Base-by-base conservation (phyloP, 2,113 vertebrate species). In the Calidris pygmaea region DNA sequence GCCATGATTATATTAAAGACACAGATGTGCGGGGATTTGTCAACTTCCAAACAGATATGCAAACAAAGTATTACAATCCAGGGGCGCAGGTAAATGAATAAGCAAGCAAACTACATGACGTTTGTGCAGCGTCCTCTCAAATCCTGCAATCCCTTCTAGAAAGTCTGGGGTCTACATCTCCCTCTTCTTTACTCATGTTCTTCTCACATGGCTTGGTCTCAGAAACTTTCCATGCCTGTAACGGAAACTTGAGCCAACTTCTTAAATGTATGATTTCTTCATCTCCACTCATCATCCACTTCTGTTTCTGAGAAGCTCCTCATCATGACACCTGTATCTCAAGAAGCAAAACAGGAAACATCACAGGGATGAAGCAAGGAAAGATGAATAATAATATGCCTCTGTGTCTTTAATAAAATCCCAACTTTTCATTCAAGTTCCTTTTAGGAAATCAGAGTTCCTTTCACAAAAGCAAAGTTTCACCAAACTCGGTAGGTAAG, bases 321-420 rank as follows among this genome's bases (percentile, higher is more conserved):
- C 96, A 96, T 96, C 96, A 95, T 97, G 96, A 97, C 93, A 97
- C 96, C 96, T 97, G 96, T 96, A 97, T 97, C 96, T 97, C 95
- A 95, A 97, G 97, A 97, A 97, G 96, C 95, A 97, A 97, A 97
- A 97, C 91, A 97, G 97, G 97, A 96, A 96, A 96, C 96, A 96
- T 97, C 97, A 97, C 96, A 97, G 95, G 95, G 86, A 96, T 96
- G 96, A 97, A 97, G 95, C 89, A 96, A 93, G 89, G 96, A 95
- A 97, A 91, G 91, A 92, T 78, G 85, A 93, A 96, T 92, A 95
- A 96, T 86, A 95, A 94, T 87, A 95, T 94, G 87, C 94, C 92
- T 97, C 84, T 95, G 97, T 97, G 91, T 97, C 95, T 96, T 97
- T 95, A 95, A 96, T 95, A 96, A 96, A 97, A 95, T 88, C 94